A percentile compares a stretch with the other conserved stretches of the same genome.
phyloP scores from a whole-genome alignment of 2,797 vertebrate genomes.

The Chaenodraco wilsoni region DNA sequence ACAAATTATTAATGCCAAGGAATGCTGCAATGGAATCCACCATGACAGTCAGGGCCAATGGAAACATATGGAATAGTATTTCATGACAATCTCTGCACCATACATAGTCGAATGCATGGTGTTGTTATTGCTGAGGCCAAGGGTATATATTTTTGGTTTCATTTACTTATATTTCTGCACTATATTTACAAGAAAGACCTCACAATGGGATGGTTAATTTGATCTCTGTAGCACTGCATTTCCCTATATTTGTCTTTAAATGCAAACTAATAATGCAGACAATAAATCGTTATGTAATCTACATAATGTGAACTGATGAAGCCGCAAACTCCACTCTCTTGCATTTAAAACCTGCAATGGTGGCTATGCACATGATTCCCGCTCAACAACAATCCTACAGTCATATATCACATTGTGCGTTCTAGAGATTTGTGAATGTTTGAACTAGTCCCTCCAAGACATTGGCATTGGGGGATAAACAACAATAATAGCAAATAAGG shows the following conservation, averaged over 20 bases:
- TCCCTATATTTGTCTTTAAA: constrained; percentile 17
- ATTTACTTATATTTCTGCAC: background rate
- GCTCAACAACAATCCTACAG: constrained; percentile 16
- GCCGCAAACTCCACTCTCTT: background rate
- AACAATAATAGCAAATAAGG: constrained; percentile 72
- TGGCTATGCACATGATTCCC: background rate
- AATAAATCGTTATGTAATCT: constrained; percentile 22
- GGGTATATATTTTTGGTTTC: background rate
- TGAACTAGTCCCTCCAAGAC: constrained; percentile 67
- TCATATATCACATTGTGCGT: constrained; percentile 59
- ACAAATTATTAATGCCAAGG: constrained; percentile 39
- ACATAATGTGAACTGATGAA: constrained; percentile 4
- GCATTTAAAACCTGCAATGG: constrained; percentile 12
- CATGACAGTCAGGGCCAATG: constrained; percentile 19
- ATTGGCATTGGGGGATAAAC: constrained; percentile 39
- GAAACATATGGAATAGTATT: constrained; percentile 44
- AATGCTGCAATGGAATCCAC: constrained; percentile 43
- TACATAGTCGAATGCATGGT: background rate
- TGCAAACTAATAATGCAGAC: constrained; percentile 27
- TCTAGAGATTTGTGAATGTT: constrained; percentile 63
- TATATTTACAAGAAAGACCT: background rate
- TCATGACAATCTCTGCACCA: constrained; percentile 12
- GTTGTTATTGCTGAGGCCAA: constrained; percentile 3
- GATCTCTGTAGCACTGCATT: background rate
- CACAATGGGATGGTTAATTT: background rate